A percentile compares a stretch with the other conserved stretches of the same genome.
These are phyloP conservation scores for Spodoptera picta DNA, from an alignment of 2,888 invertebrate genomes.

Conservation along the genomic window DNA sequence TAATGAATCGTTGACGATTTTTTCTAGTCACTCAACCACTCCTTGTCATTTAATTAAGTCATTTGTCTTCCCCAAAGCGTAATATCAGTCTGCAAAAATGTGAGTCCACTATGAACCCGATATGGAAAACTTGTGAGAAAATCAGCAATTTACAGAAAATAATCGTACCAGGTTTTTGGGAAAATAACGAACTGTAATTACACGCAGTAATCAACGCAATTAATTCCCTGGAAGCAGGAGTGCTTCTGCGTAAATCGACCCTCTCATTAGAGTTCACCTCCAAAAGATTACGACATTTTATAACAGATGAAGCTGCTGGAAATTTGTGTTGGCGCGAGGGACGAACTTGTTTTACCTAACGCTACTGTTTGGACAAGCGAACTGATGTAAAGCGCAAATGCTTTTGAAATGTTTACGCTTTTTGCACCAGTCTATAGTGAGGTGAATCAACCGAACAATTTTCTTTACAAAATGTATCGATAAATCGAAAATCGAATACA, in stretches of 20 bases:
- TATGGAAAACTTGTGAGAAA: slow-evolving; percentile 10
- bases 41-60: slow-evolving; percentile 29
- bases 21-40: slow-evolving; percentile 17
- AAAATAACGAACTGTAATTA: slow-evolving; percentile 51
- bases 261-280: slow-evolving; percentile 58
- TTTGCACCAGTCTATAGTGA: slow-evolving; percentile 56
- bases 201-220: slow-evolving; percentile 53
- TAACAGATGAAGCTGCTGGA: slow-evolving; percentile 59
- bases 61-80: slow-evolving; percentile 17
- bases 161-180: slow-evolving; percentile 10
- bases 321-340: slow-evolving; percentile 60
- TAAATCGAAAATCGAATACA: slow-evolving; percentile 31
- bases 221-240: slow-evolving; percentile 27
- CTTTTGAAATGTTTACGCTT: slow-evolving; percentile 75
- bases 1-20: slow-evolving; percentile 56
- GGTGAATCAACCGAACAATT: slow-evolving; percentile 52
- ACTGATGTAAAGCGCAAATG: slow-evolving; percentile 69
- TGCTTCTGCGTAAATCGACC: slow-evolving; percentile 51
- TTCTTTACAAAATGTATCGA: slow-evolving; percentile 43
- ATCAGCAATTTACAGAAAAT: slow-evolving; percentile 12
- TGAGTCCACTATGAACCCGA: slow-evolving; percentile 5
- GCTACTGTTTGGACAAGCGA: slow-evolving; percentile 72
- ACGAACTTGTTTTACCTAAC: slow-evolving; percentile 65
- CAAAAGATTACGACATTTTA: slow-evolving; percentile 52
- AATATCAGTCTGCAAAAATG: too few relatives aligned